Evolutionary conservation across 2,113 vertebrate genomes (phyloP), one percentile per base, ranked within the genome.

Genomic region (Sander vitreus): DNA sequence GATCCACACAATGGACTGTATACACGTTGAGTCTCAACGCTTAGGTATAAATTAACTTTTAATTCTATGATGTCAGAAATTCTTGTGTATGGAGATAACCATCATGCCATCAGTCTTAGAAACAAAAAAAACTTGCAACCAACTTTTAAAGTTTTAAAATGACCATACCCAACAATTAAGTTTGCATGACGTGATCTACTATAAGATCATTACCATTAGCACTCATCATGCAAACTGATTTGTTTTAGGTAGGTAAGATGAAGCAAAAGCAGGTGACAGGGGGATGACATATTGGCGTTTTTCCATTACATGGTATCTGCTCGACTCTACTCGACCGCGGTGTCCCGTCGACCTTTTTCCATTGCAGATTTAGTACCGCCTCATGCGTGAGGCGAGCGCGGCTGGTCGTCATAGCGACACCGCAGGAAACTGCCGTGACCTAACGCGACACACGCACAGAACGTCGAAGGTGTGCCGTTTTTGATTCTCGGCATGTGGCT

Each of bases 1-100:
- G 51, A 53, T 21, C 43, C 83, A 63, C 70, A 57, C 33, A 58
- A 55, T 15, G 18, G 51, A 23, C 55, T 13, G 21, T 60, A 27
- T 62, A 45, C 62, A 50, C 21, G 14, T 19, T 39, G 13, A 15
- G 39, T 51, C n/a, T 54, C 6, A n/a, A 57, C 5, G 5, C 36
- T 36, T 19, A 18, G 16, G 53, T 51, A 5, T 16, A 27, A 45
- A 21, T 66, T 5, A 11, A 66, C n/a, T 39, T 18, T 15, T n/a
- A 23, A 48, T 12, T 18, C 30, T 70, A 5, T 18, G 3, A 45
- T 43, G 51, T 23, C 18, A 33, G 11, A 47, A 6, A 55, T 12
- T 3, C 4, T 2, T 10, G 33, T 25, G 30, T 48, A 25, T 51
- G 33, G 67, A 11, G 14, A 43, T 13, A 15, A 25, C 10, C 15